Evolutionary conservation across 2,113 vertebrate species (phyloP).

Genomic region (Sminthopsis crassicaudata): DNA sequence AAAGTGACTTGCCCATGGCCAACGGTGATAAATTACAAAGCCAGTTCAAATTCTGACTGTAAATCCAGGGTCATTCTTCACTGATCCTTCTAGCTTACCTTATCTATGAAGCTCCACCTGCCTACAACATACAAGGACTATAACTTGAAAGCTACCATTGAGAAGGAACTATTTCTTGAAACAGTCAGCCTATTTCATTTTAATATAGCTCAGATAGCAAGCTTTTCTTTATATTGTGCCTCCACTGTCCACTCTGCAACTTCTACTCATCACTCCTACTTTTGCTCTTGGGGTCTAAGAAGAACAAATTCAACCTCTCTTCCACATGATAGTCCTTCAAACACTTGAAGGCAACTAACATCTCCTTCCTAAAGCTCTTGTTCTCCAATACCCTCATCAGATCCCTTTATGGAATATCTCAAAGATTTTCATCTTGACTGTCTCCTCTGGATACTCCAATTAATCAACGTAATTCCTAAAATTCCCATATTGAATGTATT

Average conservation of each 20-base stretch:
- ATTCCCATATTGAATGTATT: neutral
- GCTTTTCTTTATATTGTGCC: neutral
- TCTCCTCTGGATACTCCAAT: neutral
- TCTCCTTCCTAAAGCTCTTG: neutral
- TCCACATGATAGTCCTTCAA: neutral
- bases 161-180: neutral
- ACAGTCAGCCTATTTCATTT: neutral
- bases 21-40: neutral
- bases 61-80: neutral
- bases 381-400: neutral
- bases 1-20: neutral
- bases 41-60: neutral
- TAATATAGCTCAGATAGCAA: neutral
- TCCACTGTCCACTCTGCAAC: neutral
- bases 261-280: neutral
- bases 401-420: neutral
- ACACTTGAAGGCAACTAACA: neutral
- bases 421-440: neutral
- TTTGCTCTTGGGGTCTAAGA: neutral
- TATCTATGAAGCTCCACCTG: neutral
- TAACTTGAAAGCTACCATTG: neutral
- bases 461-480: neutral
- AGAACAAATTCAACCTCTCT: neutral
- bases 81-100: neutral
- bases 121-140: neutral